Percentiles rank a stretch among this genome's conserved stretches.
phyloP scores from a whole-genome alignment of 2,113 vertebrate genomes.

The Columbina picui region DNA sequence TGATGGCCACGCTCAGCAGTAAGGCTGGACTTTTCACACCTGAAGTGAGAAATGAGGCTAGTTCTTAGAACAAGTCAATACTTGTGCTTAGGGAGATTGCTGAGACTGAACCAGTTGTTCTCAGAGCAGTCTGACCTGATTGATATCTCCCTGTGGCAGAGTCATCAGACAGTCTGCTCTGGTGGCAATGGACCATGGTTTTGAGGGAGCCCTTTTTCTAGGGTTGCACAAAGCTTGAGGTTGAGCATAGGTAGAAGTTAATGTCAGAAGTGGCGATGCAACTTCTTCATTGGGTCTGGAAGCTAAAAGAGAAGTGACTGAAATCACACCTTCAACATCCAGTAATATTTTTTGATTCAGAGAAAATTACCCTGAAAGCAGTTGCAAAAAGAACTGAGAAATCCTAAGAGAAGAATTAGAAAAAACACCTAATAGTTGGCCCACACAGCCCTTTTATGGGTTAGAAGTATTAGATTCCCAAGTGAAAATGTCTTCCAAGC shows the following conservation, averaged over 20 bases:
- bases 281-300: background rate
- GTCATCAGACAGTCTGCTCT: background rate
- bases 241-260: background rate
- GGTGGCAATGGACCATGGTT: background rate
- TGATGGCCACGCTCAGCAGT: background rate
- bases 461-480: background rate
- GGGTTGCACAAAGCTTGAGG: background rate
- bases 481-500: background rate
- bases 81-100: background rate
- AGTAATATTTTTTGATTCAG: background rate
- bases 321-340: background rate
- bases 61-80: background rate
- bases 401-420: background rate
- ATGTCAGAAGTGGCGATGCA: background rate
- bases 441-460: background rate
- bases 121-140: background rate
- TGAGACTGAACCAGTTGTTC: background rate
- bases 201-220: background rate
- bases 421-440: background rate
- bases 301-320: background rate
- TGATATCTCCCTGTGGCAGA: background rate
- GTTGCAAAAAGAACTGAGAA: background rate
- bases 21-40: background rate
- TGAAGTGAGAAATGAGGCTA: background rate
- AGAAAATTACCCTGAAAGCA: background rate